These are phyloP conservation scores for Brotula barbata DNA, from an alignment of 2,797 vertebrate species.

Conservation along the genomic window DNA sequence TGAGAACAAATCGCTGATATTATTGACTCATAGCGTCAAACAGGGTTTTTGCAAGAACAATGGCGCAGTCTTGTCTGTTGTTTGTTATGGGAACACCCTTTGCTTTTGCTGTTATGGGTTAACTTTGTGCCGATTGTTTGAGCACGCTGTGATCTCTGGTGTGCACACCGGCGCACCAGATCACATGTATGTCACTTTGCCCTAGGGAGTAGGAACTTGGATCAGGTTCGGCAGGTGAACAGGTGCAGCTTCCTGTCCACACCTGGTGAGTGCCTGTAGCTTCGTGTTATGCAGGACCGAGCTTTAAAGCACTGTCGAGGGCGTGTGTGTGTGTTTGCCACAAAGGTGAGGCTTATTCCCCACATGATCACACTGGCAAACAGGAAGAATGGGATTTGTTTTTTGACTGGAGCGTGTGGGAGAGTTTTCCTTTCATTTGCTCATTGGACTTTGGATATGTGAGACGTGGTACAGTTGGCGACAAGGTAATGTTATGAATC, in stretches of 20 bases:
- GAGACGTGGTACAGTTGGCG: conserved; percentile 30
- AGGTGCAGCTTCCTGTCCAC: conserved; percentile 65
- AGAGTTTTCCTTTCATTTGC: conserved; percentile 37
- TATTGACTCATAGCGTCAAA: conserved; percentile 3
- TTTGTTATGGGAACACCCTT: conserved; percentile 7
- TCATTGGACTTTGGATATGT: conserved; percentile 66
- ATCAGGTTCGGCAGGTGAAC: conserved; percentile 79
- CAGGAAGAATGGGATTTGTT: conserved; percentile 52
- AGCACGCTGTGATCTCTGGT: conserved; percentile 5
- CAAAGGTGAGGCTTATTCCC: conserved; percentile 38
- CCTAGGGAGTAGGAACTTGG: conserved; percentile 49
- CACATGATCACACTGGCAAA: conserved; percentile 17
- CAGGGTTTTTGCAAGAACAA: neutral
- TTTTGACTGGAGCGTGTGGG: conserved; percentile 34
- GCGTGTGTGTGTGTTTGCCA: conserved; percentile 36
- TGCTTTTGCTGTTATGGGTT: neutral
- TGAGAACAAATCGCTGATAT: conserved; percentile 34
- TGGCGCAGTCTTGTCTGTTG: neutral
- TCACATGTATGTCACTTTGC: conserved; percentile 33
- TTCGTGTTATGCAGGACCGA: conserved; percentile 30
- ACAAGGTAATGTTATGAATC: conserved; percentile 47
- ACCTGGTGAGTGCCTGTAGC: conserved; percentile 60
- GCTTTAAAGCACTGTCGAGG: conserved; percentile 39
- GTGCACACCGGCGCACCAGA: conserved; percentile 33
- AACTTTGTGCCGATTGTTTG: neutral